Percentiles rank a stretch among this genome's conserved stretches.
These are phyloP conservation scores for Meteorus sp. DNA, from an alignment of 1,140 invertebrate genomes.

Conservation along the genomic window DNA sequence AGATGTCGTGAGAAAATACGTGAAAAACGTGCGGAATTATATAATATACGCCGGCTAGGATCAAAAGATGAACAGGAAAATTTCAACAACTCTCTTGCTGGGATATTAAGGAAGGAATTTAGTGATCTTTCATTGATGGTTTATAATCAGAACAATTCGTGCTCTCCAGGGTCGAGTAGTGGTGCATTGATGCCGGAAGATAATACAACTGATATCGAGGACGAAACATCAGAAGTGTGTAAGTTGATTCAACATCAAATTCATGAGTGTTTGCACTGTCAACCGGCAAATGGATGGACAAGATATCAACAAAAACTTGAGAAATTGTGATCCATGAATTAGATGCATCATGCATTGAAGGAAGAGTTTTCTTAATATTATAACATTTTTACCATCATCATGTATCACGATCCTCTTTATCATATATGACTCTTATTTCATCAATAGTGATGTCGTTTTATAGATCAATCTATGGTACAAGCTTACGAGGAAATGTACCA, in stretches of 20 bases:
- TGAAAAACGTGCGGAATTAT: slow-evolving; percentile 47
- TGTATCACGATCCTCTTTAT: no score
- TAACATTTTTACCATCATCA: no score
- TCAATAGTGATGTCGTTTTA: slow-evolving; percentile 21
- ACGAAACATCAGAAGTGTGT: no score
- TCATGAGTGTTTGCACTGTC: no score
- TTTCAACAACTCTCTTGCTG: slow-evolving; percentile 34
- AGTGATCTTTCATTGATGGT: slow-evolving; percentile 6
- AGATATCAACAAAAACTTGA: no score
- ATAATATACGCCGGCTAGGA: slow-evolving; percentile 38
- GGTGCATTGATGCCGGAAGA: neutral
- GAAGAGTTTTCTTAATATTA: no score
- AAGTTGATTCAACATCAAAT: no score
- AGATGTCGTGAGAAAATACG: slow-evolving; percentile 46
- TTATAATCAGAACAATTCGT: no score
- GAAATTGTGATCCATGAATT: no score
- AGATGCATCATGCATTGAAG: no score
- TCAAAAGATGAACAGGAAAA: slow-evolving; percentile 15
- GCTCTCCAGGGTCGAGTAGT: neutral
- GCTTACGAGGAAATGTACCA: slow-evolving; percentile 48
- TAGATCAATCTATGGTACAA: slow-evolving; percentile 51
- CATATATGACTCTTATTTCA: no score
- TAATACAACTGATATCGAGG: neutral
- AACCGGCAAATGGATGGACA: no score
- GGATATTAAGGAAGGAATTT: slow-evolving; percentile 12